A percentile compares a stretch with the other conserved stretches of the same genome.
Conservation (phyloP, 2,888 invertebrate genomes). For the Helleia helle region DNA sequence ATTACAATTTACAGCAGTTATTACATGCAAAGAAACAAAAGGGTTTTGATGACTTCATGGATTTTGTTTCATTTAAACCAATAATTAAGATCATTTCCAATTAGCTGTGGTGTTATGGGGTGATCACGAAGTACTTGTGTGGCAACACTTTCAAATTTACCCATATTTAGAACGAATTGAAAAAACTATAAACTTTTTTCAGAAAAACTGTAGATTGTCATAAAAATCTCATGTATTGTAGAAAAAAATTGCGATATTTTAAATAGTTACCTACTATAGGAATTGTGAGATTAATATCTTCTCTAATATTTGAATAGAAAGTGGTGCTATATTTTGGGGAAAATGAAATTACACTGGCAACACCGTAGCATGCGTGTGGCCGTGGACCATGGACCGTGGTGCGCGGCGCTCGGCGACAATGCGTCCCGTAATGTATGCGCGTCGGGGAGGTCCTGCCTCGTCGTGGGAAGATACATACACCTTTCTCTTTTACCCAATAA, state of each 20-base stretch:
- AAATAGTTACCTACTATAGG: no score
- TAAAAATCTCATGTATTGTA: no score
- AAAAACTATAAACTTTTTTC: no score
- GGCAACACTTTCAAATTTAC: not conserved
- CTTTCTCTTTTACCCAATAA: slow-evolving; percentile 28
- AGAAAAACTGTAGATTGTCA: no score
- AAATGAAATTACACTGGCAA: not conserved
- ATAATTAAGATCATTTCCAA: slow-evolving; percentile 29
- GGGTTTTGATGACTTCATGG: slow-evolving; percentile 15
- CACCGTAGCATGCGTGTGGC: slow-evolving; percentile 36
- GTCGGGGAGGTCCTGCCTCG: slow-evolving; percentile 53
- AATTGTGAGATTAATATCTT: no score
- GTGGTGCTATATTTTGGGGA: no score
- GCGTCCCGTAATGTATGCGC: slow-evolving; percentile 59
- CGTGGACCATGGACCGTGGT: no score
- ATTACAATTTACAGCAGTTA: slow-evolving; percentile 10
- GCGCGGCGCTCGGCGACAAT: slow-evolving; percentile 30
- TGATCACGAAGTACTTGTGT: not conserved
- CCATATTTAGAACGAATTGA: no score
- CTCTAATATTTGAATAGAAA: no score
- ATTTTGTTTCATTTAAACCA: slow-evolving; percentile 18
- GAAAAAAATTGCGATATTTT: no score
- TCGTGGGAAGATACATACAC: slow-evolving; percentile 48
- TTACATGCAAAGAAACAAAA: not conserved
- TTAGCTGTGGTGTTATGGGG: slow-evolving; percentile 28